Evolutionary conservation across 2,888 invertebrate species (phyloP), one percentile per base, ranked within the genome.

Genomic region (Hydriomena furcata): DNA sequence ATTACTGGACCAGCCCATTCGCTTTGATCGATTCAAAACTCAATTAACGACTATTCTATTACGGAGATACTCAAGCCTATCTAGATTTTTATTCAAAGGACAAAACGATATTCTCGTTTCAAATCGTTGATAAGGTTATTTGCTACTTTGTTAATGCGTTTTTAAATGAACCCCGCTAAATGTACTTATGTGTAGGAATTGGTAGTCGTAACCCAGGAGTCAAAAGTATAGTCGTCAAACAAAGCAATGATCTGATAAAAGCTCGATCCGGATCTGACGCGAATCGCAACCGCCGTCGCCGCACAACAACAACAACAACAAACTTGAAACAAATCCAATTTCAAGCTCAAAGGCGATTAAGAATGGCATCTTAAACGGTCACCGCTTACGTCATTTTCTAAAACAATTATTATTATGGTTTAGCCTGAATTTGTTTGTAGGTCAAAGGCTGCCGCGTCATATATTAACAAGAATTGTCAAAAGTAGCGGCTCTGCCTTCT

Each of bases 381-480:
- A 21, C 24, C 35, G 38, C 17, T 40, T 43, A 37, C 35, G 35
- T 24, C 40, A 35, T 24, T 45, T 53, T 23, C 13, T 34, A 25
- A 43, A 50, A 42, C 54, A 54, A 49, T 46, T n/a, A n/a, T n/a
- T n/a, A n/a, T n/a, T 49, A 54, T 42, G 37, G 23, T 28, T 37
- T 31, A 30, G 30, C 38, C 11, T 32, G 34, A 31, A 13, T 25
- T 32, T 30, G 2, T 36, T 27, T 38, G 20, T 24, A 34, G 17
- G 13, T 28, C 37, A 37, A 40, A 41, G 20, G 35, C 27, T 27
- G 27, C 41, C 27, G 13, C 20, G 12, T 49, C 46, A 45, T 46
- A 49, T 49, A 54, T 54, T 32, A 42, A 50, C 37, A 46, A 28
- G 13, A 37, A 27, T 24, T 53, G 43, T 28, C 35, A 27, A 48